phyloP scores from a whole-genome alignment of 2,888 invertebrate genomes.

The Thymelicus lineola region DNA sequence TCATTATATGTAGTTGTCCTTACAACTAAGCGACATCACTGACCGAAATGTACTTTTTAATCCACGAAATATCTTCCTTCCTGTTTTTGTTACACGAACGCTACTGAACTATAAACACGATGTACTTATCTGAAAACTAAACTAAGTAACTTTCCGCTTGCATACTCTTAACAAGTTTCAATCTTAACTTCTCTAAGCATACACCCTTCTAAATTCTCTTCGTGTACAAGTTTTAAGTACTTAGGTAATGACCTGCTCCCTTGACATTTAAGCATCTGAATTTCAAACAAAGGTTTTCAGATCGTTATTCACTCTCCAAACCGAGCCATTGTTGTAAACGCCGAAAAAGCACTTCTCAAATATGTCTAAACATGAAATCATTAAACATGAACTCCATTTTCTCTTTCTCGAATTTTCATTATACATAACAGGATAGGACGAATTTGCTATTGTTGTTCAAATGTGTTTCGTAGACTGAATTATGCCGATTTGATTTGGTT shows the following conservation, averaged over 20 bases:
- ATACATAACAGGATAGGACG: constrained; percentile 62
- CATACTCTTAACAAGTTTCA: constrained; percentile 21
- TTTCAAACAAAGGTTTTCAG: constrained; percentile 28
- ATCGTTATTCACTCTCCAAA: constrained; percentile 18
- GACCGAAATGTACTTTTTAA: too few relatives aligned
- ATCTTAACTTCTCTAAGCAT: constrained; percentile 22
- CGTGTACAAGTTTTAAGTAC: constrained; percentile 24
- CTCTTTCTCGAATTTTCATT: constrained; percentile 52
- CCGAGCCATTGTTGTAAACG: constrained; percentile 25
- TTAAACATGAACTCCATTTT: constrained; percentile 48
- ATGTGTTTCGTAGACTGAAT: constrained; percentile 63
- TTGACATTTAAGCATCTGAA: constrained; percentile 21
- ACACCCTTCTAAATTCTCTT: constrained; percentile 18
- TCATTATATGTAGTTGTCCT: too few relatives aligned
- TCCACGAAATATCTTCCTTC: neutral
- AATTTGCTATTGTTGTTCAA: constrained; percentile 66
- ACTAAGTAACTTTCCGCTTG: constrained; percentile 10
- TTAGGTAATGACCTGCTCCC: constrained; percentile 19
- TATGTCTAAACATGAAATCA: constrained; percentile 29
- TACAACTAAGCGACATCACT: too few relatives aligned
- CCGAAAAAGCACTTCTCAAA: constrained; percentile 24
- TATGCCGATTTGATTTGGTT: constrained; percentile 65
- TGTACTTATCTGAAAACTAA: constrained; percentile 1
- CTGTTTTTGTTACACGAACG: neutral
- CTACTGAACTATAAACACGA: neutral